Evolutionary conservation across 2,888 invertebrate genomes (phyloP).

Genomic region (Chaetogeoica ovagalla): DNA sequence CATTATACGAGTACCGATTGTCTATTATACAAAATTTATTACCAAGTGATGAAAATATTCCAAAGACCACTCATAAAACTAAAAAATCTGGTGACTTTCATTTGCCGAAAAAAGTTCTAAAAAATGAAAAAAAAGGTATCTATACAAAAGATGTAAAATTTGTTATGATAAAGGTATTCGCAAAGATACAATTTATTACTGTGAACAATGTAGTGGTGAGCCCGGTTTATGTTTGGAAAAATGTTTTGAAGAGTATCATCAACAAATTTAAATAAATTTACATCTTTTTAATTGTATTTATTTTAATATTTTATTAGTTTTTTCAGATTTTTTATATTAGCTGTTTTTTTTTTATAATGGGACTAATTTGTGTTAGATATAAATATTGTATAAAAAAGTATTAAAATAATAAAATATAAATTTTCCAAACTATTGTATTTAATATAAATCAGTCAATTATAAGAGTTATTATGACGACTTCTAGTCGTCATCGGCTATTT

Average conservation of each 20-base stretch:
- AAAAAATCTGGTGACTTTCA: neutral
- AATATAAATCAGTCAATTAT: neutral
- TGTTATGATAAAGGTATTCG: constrained; percentile 10
- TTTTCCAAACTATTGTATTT: neutral
- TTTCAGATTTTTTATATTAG: no score
- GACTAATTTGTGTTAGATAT: neutral
- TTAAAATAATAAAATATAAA: neutral
- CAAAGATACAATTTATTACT: constrained; percentile 18
- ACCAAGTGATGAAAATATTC: neutral
- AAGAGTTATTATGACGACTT: neutral
- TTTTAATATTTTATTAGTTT: no score
- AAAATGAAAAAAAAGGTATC: constrained; percentile 8
- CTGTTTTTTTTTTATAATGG: no score
- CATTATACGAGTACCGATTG: neutral
- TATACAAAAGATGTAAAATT: constrained; percentile 23
- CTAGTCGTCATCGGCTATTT: no score
- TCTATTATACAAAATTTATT: neutral
- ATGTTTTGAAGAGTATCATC: constrained; percentile 1
- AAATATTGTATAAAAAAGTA: neutral
- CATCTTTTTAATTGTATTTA: no score
- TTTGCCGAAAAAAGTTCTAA: constrained; percentile 17
- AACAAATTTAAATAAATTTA: neutral
- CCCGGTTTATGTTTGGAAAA: constrained; percentile 12
- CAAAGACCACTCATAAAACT: neutral
- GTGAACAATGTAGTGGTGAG: neutral